Evolutionary conservation across 2,113 vertebrate genomes (phyloP), one percentile per base, ranked within the genome.

Genomic region (Sceloporus tristichus): DNA sequence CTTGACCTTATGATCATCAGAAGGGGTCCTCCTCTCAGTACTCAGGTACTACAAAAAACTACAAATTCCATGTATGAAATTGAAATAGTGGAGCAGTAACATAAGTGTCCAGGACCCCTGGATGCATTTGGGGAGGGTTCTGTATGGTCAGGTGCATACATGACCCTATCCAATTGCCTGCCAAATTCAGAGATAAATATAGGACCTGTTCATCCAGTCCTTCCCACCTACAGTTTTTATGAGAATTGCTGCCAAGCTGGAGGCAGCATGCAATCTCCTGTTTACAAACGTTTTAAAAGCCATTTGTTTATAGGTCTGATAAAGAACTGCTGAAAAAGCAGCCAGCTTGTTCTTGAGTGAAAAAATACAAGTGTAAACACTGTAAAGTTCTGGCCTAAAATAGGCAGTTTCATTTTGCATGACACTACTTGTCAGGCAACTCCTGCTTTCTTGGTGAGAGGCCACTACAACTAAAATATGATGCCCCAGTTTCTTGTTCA

Each of bases 361-460:
- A 40, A 66, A 78, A 99, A 99, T 88, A 97, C 91, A 89, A 98
- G 97, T 8, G 98, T 98, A 96, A 98, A 98, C 88, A 97, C 97
- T 8, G 98, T 98, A 96, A 98, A 98, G 88, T 96, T 96, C 97
- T 99, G 98, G 86, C 98, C 97, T 91, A 98, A 98, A 84, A 98
- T 96, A 92, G 98, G 98, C 90, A 98, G 97, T 82, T 97, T 98
- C 79, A 99, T 93, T 87, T 99, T 98, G 59, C 92, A 98, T 97
- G 96, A 98, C 92, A 79, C 98, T 98, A 82, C 95, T 97, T 89
- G 98, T 98, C 96, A 98, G 95, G 98, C 96, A 98, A 95, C 96
- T 98, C 98, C 98, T 99, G 98, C 0, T 98, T 98, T 95, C 98
- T 99, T 91, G 99, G 96, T 3, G 98, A 99, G 54, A 99, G 96